Evolutionary conservation across 2,113 vertebrate species (phyloP), one percentile per base, ranked within the genome.

Genomic region (Leucopsar rothschildi): DNA sequence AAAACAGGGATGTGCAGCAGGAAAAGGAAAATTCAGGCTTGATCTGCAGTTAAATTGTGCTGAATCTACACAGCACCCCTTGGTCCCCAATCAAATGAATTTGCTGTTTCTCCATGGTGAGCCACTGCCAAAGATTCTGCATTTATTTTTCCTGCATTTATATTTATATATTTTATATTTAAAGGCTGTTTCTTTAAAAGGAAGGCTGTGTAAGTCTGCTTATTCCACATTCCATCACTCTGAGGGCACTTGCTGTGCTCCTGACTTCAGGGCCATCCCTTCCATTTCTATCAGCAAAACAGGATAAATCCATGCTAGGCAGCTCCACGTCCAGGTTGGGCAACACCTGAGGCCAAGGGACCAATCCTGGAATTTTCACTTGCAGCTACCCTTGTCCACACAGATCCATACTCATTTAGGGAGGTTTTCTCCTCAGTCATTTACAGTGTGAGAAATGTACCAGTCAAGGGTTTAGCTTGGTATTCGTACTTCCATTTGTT

Each of bases 301-400:
- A 33, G 4, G 11, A 49, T 12, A 39, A 86, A 20, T 18, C 24
- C 53, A 6, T 2, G 4, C 66, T 37, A 27, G 7, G 47, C 63
- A 57, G 72, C 29, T 44, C 15, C 31, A 11, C 0, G 0, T 2
- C 12, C 37, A 35, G 40, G 37, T 0, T n/a, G 73, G 53, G 57
- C 22, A 15, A 27, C 39, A 52, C 20, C n/a, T 2, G 27, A 35
- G 52, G 81, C 44, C 52, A 19, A 56, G 57, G 35, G 45, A 50
- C n/a, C 37, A n/a, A 4, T 2, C 16, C 40, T 3, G 21, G 11
- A 3, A 12, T 52, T 60, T 78, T n/a, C 50, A 55, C 40, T 66
- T 42, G 31, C 50, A 59, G 5, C 52, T 14, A 6, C 29, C 11
- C 61, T 55, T 14, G 3, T 19, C 42, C 72, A 42, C 47, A 59